Evolutionary conservation across 2,113 vertebrate species (phyloP).

Genomic region (Melanotaenia duboulayi): DNA sequence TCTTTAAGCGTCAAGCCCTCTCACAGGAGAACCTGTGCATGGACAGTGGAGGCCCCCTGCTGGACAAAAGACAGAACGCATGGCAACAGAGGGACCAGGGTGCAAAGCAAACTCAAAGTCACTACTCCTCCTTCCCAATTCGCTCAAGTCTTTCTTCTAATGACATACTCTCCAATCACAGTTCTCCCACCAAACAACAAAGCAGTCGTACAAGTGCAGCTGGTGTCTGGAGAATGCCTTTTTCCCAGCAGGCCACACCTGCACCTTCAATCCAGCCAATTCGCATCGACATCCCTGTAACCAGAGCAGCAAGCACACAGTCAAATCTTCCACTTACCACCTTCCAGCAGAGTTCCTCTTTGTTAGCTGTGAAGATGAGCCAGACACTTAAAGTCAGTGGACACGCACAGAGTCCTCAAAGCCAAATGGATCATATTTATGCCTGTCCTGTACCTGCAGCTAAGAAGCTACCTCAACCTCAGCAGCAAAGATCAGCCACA

Average conservation of each 20-base stretch:
- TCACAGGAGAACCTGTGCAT: constrained; percentile 90
- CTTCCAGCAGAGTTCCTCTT: constrained; percentile 53
- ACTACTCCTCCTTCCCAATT: constrained; percentile 80
- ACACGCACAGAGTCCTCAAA: constrained; percentile 18
- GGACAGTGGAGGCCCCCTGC: constrained; percentile 78
- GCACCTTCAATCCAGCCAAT: constrained; percentile 83
- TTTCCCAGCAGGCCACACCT: constrained; percentile 73
- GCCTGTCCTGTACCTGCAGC: constrained; percentile 54
- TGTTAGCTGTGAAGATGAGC: constrained; percentile 1
- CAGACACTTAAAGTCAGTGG: constrained; percentile 7
- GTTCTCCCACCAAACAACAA: constrained; percentile 73
- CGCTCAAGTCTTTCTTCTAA: constrained; percentile 86
- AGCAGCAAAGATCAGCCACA: constrained; percentile 63
- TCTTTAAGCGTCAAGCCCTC: constrained; percentile 83
- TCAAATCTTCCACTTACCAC: constrained; percentile 69
- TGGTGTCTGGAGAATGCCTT: constrained; percentile 89
- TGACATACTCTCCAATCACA: constrained; percentile 83
- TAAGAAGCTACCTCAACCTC: constrained; percentile 58
- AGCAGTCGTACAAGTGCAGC: constrained; percentile 81
- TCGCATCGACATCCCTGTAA: constrained; percentile 89
- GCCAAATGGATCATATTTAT: constrained; percentile 1
- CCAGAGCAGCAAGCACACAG: constrained; percentile 71
- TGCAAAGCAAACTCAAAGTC: constrained; percentile 73
- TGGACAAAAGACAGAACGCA: constrained; percentile 76
- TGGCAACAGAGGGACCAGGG: constrained; percentile 52